Percentiles rank a stretch among this genome's conserved stretches.
Evolutionary conservation across 2,797 vertebrate genomes (phyloP).

Genomic region (Poecilia velifera): DNA sequence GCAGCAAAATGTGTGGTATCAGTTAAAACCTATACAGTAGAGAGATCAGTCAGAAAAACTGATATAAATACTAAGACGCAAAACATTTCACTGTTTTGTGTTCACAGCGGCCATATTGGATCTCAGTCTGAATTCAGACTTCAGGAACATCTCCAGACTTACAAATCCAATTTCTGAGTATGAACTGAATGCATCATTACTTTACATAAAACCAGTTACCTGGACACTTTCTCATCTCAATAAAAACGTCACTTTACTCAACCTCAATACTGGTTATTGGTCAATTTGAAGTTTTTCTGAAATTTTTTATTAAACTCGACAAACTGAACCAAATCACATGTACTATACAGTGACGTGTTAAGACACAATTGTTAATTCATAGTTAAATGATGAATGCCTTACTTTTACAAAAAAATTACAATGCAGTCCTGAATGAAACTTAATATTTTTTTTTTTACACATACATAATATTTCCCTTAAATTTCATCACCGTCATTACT

Average conservation of each 20-base stretch:
- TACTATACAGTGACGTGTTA: background rate
- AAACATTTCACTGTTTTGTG: background rate
- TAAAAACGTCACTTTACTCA: background rate
- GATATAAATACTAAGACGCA: no score
- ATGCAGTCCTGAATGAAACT: conserved; percentile 5
- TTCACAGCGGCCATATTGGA: background rate
- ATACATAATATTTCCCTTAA: conserved; percentile 35
- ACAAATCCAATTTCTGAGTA: background rate
- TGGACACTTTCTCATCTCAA: background rate
- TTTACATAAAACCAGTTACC: background rate
- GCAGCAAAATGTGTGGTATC: background rate
- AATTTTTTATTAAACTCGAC: background rate
- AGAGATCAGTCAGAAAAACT: no score
- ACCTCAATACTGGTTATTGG: background rate
- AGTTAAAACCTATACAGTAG: background rate
- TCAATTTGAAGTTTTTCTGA: background rate
- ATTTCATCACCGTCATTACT: conserved; percentile 16
- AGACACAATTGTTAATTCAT: background rate
- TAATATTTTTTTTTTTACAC: conserved; percentile 13
- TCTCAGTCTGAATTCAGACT: background rate
- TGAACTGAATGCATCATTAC: background rate
- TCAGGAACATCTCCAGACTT: no score
- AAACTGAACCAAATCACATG: background rate
- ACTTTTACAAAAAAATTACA: background rate
- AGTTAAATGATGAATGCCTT: background rate